Conservation (phyloP, 2,888 invertebrate species). For the Sturmia bella region DNA sequence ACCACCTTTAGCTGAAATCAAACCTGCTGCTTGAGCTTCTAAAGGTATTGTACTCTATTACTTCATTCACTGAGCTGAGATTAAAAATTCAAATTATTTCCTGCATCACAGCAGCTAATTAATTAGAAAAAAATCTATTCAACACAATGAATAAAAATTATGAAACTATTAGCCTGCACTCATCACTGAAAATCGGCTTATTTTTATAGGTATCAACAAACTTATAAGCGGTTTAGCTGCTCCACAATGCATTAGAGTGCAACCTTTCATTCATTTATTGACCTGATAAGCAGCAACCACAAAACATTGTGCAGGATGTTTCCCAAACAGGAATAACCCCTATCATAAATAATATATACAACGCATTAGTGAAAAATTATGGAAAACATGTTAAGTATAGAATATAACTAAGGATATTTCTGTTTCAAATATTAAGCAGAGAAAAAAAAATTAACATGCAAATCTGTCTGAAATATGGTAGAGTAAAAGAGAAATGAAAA, state of each 20-base stretch:
- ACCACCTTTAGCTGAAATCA: no score
- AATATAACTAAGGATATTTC: no score
- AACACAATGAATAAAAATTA: background rate
- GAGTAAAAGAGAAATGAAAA: background rate
- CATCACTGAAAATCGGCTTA: conserved; percentile 46
- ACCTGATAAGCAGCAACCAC: conserved; percentile 22
- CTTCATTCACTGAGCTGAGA: no score
- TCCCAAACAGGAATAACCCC: conserved; percentile 2
- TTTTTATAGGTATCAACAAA: conserved; percentile 43
- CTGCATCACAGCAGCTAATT: conserved; percentile 27
- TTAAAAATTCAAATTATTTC: conserved; percentile 10
- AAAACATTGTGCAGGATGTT: background rate
- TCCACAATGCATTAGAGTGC: background rate
- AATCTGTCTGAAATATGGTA: background rate
- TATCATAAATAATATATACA: conserved; percentile 2
- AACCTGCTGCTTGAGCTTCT: no score
- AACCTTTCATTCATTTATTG: background rate
- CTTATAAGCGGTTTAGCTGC: conserved; percentile 26
- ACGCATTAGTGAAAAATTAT: background rate
- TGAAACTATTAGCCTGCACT: conserved; percentile 23
- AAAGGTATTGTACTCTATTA: no score
- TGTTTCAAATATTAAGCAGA: conserved; percentile 29
- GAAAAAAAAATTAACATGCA: background rate
- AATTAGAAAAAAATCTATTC: background rate
- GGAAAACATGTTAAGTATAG: background rate